phyloP scores from a whole-genome alignment of 2,113 vertebrate genomes.

The Pandion haliaetus region DNA sequence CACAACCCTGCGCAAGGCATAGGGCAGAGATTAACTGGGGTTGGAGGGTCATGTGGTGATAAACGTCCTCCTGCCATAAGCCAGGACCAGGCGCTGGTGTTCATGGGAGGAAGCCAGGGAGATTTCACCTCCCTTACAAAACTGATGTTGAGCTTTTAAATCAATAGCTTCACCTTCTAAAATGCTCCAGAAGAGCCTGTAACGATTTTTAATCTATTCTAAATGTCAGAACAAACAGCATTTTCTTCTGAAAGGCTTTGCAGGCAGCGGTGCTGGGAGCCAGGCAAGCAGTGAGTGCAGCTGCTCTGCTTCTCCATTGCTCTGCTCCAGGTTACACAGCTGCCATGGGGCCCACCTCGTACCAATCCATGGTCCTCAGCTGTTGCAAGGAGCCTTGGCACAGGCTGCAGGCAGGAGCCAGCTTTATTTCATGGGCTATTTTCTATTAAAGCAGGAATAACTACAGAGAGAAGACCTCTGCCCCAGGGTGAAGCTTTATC shows the following conservation, averaged over 20 bases:
- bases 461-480: neutral
- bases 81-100: neutral
- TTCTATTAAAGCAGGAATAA: neutral
- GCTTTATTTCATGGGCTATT: neutral
- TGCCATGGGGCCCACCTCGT: neutral
- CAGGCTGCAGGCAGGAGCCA: neutral
- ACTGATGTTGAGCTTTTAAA: conserved; percentile 43
- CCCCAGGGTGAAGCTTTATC: neutral
- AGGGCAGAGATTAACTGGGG: neutral
- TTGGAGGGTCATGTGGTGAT: accelerated
- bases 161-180: conserved; percentile 67
- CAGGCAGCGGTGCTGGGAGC: neutral
- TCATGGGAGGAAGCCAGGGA: neutral
- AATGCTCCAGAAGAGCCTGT: conserved; percentile 57
- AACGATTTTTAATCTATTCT: conserved; percentile 65
- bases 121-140: conserved; percentile 23
- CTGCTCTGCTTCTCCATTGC: neutral
- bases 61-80: neutral
- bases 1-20: neutral
- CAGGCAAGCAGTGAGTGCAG: neutral
- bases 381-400: neutral
- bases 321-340: neutral
- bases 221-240: conserved; percentile 63
- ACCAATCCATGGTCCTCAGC: neutral
- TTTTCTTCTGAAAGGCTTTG: conserved; percentile 30